Evolutionary conservation across 1,140 invertebrate species (phyloP).

Genomic region (Papilio helenus): DNA sequence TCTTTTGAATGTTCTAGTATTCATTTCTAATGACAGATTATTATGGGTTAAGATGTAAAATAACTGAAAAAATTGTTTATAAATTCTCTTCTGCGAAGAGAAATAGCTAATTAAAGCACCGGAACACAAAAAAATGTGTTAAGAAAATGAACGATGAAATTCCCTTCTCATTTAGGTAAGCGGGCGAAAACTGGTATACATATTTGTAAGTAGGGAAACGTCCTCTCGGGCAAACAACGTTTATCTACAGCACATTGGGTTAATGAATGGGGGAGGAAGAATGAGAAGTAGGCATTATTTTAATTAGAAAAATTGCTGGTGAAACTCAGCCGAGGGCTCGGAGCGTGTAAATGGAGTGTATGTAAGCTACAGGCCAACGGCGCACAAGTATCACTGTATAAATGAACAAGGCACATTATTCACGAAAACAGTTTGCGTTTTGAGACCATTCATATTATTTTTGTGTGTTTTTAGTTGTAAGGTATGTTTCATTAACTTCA

Average conservation of each 20-base stretch:
- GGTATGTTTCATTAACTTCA: not conserved
- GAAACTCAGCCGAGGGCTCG: constrained; percentile 48
- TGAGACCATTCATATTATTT: constrained; percentile 10
- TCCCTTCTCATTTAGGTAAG: constrained; percentile 70
- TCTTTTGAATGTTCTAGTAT: not conserved
- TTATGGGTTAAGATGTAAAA: not conserved
- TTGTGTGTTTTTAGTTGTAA: constrained; percentile 23
- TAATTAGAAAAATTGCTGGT: constrained; percentile 80
- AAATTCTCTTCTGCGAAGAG: constrained; percentile 44
- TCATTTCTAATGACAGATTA: not conserved
- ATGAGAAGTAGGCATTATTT: constrained; percentile 80
- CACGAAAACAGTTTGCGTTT: constrained; percentile 32
- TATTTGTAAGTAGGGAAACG: constrained; percentile 73
- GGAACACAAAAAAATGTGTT: constrained; percentile 58
- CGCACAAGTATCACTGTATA: constrained; percentile 30
- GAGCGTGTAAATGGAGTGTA: constrained; percentile 43
- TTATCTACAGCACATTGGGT: constrained; percentile 81
- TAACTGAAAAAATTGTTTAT: not conserved
- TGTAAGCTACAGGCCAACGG: constrained; percentile 34
- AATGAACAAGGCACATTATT: constrained; percentile 30
- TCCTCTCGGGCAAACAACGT: constrained; percentile 74
- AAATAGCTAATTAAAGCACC: constrained; percentile 66
- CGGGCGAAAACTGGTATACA: constrained; percentile 65
- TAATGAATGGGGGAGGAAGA: constrained; percentile 80
- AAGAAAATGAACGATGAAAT: constrained; percentile 68